Conservation (phyloP, 2,888 invertebrate genomes). For the Ectemnius lituratus region DNA sequence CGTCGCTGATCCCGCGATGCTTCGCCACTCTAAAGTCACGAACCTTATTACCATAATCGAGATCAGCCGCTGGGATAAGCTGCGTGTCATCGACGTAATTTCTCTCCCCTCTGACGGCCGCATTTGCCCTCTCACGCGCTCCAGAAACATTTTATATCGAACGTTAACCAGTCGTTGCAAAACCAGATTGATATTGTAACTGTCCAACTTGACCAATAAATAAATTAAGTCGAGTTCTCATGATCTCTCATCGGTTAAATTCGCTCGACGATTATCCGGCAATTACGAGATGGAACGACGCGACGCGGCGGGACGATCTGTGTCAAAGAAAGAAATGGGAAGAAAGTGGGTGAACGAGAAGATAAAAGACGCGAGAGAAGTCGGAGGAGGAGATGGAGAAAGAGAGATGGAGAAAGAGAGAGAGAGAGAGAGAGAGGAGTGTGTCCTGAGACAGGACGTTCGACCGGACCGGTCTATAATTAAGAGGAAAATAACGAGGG, state of each 20-base stretch:
- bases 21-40: conserved; percentile 42
- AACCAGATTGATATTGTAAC: too few relatives aligned
- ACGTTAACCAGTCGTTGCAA: conserved; percentile 31
- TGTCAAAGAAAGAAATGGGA: too few relatives aligned
- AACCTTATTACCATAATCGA: conserved; percentile 55
- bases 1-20: conserved; percentile 15
- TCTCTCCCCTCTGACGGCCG: conserved; percentile 32
- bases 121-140: conserved; percentile 10
- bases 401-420: too few relatives aligned
- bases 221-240: too few relatives aligned
- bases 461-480: conserved; percentile 49
- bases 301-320: too few relatives aligned
- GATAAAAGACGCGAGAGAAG: too few relatives aligned
- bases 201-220: too few relatives aligned
- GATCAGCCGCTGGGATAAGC: conserved; percentile 53
- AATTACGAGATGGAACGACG: background rate
- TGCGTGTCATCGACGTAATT: conserved; percentile 48
- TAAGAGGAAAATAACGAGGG: conserved; percentile 65
- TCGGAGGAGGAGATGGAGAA: conserved; percentile 2
- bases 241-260: too few relatives aligned
- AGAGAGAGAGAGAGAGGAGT: conserved; percentile 11
- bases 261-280: background rate
- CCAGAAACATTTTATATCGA: conserved; percentile 47
- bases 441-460: background rate
- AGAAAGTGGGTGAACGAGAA: too few relatives aligned